Conservation (phyloP, 2,888 invertebrate species). For the Rotaria sp. region DNA sequence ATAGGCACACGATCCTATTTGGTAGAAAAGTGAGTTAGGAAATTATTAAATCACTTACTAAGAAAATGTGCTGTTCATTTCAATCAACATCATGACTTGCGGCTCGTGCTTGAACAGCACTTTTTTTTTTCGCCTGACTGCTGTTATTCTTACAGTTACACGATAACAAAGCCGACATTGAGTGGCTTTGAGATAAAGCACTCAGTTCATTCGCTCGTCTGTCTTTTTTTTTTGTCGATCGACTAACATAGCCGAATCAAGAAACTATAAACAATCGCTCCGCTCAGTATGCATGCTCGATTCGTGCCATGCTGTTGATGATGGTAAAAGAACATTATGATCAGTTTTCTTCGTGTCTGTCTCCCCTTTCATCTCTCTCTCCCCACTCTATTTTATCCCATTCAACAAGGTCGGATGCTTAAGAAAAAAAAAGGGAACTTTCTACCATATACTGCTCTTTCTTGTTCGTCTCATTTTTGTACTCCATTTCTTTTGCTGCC, state of each 20-base stretch:
- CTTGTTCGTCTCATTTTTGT: neutral
- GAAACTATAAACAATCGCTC: neutral
- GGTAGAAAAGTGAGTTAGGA: neutral
- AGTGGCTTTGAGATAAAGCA: neutral
- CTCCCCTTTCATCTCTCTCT: neutral
- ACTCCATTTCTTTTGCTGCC: neutral
- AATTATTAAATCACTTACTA: neutral
- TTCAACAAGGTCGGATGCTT: neutral
- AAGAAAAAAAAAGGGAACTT: neutral
- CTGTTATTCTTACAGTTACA: neutral
- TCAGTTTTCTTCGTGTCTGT: neutral
- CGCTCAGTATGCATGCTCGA: neutral
- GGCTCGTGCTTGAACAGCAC: neutral
- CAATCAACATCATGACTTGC: neutral
- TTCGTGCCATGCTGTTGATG: neutral
- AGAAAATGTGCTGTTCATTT: neutral
- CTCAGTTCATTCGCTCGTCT: neutral
- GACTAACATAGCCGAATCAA: neutral
- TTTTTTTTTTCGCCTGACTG: neutral
- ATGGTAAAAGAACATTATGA: slow-evolving; percentile 2
- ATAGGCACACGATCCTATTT: neutral
- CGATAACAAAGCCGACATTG: neutral
- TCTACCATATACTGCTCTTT: neutral
- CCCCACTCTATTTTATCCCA: neutral
- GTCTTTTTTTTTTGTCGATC: neutral